Evolutionary conservation across 2,113 vertebrate genomes (phyloP).

Genomic region (Marmota flaviventris): DNA sequence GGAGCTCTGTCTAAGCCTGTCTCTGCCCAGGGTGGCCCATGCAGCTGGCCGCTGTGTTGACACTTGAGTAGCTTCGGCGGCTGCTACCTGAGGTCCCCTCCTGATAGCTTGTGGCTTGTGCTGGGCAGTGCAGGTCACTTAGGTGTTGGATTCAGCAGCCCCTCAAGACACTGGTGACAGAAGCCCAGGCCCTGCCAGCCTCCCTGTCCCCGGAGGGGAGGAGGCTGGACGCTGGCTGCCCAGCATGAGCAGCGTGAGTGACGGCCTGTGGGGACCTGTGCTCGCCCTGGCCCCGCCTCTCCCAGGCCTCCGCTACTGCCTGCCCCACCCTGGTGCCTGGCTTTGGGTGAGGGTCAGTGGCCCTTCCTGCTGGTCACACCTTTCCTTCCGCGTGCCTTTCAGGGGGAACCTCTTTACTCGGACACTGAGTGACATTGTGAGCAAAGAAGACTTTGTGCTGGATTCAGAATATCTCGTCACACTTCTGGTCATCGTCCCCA

Average conservation of each 20-base stretch:
- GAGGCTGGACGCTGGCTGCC: neutral
- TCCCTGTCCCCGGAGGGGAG: neutral
- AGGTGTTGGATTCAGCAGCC: conserved; percentile 38
- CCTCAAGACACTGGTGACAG: neutral
- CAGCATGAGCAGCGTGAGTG: accelerated
- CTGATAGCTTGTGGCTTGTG: neutral
- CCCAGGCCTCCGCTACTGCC: neutral
- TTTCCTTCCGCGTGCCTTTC: neutral
- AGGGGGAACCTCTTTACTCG: conserved; percentile 94
- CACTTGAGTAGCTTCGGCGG: neutral
- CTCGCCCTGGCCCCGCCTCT: neutral
- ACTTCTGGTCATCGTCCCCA: conserved; percentile 94
- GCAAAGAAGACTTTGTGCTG: conserved; percentile 95
- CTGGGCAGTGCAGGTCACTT: neutral
- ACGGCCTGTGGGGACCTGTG: neutral
- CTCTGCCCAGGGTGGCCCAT: neutral
- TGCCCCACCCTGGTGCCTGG: neutral
- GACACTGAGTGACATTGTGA: conserved; percentile 92
- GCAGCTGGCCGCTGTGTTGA: neutral
- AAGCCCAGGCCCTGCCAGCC: neutral
- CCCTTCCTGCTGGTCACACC: neutral
- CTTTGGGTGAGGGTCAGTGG: accelerated
- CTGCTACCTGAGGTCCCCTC: neutral
- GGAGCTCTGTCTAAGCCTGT: neutral
- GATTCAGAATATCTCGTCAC: conserved; percentile 97